These are phyloP conservation scores for Forbesichthys papilliferus DNA, from an alignment of 2,113 vertebrate genomes.

Conservation along the genomic window DNA sequence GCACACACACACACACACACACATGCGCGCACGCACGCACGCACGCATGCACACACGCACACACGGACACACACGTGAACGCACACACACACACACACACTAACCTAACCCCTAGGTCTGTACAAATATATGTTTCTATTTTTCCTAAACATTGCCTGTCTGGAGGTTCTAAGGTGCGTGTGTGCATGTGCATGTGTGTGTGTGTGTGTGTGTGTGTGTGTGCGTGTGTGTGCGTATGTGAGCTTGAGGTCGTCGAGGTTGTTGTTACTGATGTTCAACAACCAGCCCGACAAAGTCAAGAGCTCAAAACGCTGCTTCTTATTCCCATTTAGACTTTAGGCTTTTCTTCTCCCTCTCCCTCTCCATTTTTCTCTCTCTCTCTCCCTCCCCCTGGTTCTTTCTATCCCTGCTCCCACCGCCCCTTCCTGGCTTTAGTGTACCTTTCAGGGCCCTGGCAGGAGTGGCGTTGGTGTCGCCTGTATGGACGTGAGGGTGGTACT, in stretches of 20 bases:
- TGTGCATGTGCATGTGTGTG: background rate
- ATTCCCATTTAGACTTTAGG: constrained; percentile 81
- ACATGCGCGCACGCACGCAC: constrained; percentile 81
- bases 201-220: constrained; percentile 14
- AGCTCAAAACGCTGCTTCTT: constrained; percentile 77
- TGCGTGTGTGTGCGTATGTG: constrained; percentile 24
- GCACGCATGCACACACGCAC: constrained; percentile 78
- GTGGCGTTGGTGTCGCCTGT: constrained; percentile 89
- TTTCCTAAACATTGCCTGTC: too few relatives aligned
- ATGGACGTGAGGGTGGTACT: constrained; percentile 95
- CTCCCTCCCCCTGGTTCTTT: constrained; percentile 10
- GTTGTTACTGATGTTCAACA: constrained; percentile 63
- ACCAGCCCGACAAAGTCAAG: constrained; percentile 68
- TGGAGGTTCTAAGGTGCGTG: background rate
- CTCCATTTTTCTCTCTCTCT: background rate
- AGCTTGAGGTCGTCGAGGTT: constrained; percentile 22
- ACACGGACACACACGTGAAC: background rate
- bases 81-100: background rate
- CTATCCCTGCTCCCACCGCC: background rate
- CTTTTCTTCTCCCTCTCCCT: constrained; percentile 26
- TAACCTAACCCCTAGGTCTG: background rate
- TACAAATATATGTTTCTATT: too few relatives aligned
- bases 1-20: constrained; percentile 55
- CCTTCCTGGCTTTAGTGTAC: constrained; percentile 53
- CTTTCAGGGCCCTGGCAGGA: constrained; percentile 83